Evolutionary conservation across 2,888 invertebrate genomes (phyloP), one percentile per base, ranked within the genome.

Genomic region (Drosophila diplacantha): DNA sequence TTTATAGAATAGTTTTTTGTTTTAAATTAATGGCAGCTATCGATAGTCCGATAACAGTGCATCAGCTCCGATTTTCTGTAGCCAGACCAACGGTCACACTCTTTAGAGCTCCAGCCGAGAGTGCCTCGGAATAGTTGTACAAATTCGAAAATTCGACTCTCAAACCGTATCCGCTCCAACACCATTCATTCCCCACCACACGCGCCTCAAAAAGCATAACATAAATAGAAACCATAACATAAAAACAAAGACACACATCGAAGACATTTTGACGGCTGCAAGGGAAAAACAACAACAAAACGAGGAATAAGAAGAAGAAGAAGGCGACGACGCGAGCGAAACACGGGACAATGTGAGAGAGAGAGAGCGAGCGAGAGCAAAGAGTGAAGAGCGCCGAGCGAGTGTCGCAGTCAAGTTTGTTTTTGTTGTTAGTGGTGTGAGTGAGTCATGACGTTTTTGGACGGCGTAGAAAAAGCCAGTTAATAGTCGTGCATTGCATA

Each of bases 361-460:
- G 34, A 11, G 24, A 29, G 14, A 16, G 12, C 3, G 24, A 49
- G 22, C 24, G 46, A 24, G 57, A 35, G 58, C 41, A 29, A 44
- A 26, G 32, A 46, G 26, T 59, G 37, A 32, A 59, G 46, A 46
- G 46, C 60, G 38, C 44, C 35, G 22, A 34, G 43, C 26, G 43
- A 46, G 18, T 24, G 31, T 35, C 32, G 18, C 22, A 47, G 63
- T 43, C 38, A 41, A 66, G 69, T 69, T 61, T 64, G 54, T 55
- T 69, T 47, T 81, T 78, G 75, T 75, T 77, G 81, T 41, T 63
- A 46, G 73, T 78, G 73, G 81, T 81, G 78, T 81, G 83, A 83
- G 78, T 78, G 78, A 78, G 83, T 78, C 78, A 78, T 79, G 77
- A 83, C 81, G 73, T 55, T 81, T 75, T 67, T 67, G 62, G 62